Base-by-base conservation (phyloP, 2,888 invertebrate species). In the Agriopis leucophaearia region DNA sequence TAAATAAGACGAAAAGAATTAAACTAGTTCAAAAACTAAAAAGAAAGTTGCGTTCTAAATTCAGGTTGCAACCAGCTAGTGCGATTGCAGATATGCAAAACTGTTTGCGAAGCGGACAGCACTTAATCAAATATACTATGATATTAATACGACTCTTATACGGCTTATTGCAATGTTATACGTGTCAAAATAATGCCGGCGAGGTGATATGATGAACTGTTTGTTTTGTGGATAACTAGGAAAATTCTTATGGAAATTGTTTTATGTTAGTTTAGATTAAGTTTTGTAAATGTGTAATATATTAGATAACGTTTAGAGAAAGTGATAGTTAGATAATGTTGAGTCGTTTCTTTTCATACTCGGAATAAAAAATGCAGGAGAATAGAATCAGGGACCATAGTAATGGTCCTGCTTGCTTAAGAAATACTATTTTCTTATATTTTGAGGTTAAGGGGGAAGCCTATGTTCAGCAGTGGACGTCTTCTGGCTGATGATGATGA, bases 21-120 rank as follows among this genome's bases (percentile, higher is more conserved):
- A 42, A 58, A 51, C 54, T 60, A 66, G 56, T 56, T 60, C 44
- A 64, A 63, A 67, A 63, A 58, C 44, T 55, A 5, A 63, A 58
- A 62, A 70, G 62, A 66, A 71, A 69, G 64, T 27, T 47, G 16
- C 64, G 61, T 69, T 72, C 70, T 66, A 70, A 73, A 69, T 71
- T 66, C 64, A 62, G 71, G 57, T 64, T 59, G 61, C 66, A 60
- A 68, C 69, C 71, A 62, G 69, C 71, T 62, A 66, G 63, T 64
- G 68, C 73, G 72, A 77, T 73, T 59, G 58, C 63, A 70, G 81
- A 82, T 81, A 81, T 83, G 82, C 81, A 81, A 80, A 82, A 78
- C 74, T 78, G 77, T 77, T 77, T 76, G 79, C 74, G 68, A 72
- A 78, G 74, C 71, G 71, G 62, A 70, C 68, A 70, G 67, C 68